A percentile compares a stretch with the other conserved stretches of the same genome.
Conservation (phyloP, 2,888 invertebrate species). For the Anticlea derivata region DNA sequence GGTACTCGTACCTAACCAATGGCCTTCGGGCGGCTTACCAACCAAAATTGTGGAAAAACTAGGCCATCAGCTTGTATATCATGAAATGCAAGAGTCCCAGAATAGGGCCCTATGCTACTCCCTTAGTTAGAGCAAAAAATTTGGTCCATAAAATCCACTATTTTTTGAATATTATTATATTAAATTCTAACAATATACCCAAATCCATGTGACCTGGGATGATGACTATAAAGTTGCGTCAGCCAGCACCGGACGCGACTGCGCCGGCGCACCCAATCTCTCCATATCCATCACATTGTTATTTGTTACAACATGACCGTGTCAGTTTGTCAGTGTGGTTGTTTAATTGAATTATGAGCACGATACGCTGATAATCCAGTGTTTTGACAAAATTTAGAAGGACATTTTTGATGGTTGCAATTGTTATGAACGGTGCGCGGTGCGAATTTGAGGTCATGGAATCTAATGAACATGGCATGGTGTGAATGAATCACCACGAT, state of each 20-base stretch:
- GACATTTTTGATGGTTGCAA: constrained; percentile 11
- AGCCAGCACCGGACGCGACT: constrained; percentile 60
- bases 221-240: constrained; percentile 57
- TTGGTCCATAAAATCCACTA: too few species aligned
- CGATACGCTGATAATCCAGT: constrained; percentile 39
- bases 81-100: constrained; percentile 4
- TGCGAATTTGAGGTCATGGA: neutral
- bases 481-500: too few species aligned
- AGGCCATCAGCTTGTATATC: neutral
- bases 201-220: constrained; percentile 33
- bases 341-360: constrained; percentile 47
- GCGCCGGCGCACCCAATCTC: constrained; percentile 53
- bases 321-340: constrained; percentile 45
- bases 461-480: neutral
- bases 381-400: constrained; percentile 23
- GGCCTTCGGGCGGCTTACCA: too few species aligned
- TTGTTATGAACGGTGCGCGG: neutral
- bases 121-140: neutral
- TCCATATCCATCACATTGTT: constrained; percentile 59
- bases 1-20: too few species aligned
- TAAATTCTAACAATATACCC: constrained; percentile 6
- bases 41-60: constrained; percentile 7
- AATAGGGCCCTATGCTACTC: constrained; percentile 15
- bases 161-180: too few species aligned
- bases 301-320: constrained; percentile 48